Conservation (phyloP, 2,888 invertebrate genomes). For the Sylvicola cinctus region DNA sequence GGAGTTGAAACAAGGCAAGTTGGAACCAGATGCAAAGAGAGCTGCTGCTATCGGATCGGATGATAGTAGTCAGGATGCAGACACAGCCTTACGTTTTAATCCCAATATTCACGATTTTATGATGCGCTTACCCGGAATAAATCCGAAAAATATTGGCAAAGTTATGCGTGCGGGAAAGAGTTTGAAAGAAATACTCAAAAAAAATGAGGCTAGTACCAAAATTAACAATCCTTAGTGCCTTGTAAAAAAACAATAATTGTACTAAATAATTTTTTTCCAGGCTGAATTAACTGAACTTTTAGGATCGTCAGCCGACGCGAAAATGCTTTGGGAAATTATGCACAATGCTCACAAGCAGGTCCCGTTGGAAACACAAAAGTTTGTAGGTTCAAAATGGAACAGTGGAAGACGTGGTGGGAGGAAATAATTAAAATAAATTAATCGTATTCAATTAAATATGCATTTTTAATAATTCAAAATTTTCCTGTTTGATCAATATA, state of each 20-base stretch:
- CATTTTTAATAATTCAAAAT: too few species aligned
- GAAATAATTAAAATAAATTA: too few species aligned
- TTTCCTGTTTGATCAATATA: too few species aligned
- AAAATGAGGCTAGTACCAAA: slow-evolving; percentile 29
- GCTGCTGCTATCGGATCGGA: slow-evolving; percentile 54
- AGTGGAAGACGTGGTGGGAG: too few species aligned
- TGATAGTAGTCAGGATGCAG: slow-evolving; percentile 35
- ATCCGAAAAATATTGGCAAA: slow-evolving; percentile 59
- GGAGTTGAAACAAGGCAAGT: slow-evolving; percentile 74
- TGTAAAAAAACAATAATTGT: too few species aligned
- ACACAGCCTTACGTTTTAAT: slow-evolving; percentile 41
- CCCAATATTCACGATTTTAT: slow-evolving; percentile 56
- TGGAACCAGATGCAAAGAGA: slow-evolving; percentile 53
- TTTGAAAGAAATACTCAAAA: slow-evolving; percentile 38
- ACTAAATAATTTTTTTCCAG: slow-evolving; percentile 30
- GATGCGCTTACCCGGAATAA: slow-evolving; percentile 74
- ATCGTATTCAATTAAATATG: too few species aligned
- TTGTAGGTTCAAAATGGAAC: too few species aligned
- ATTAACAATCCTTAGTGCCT: too few species aligned
- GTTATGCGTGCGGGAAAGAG: slow-evolving; percentile 55
- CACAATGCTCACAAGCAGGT: slow-evolving; percentile 39
- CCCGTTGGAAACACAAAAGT: too few species aligned
- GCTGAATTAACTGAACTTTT: slow-evolving; percentile 48
- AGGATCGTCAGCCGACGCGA: slow-evolving; percentile 48
- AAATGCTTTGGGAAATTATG: slow-evolving; percentile 44